Base-by-base conservation (phyloP, 2,113 vertebrate genomes). In the Chelonoidis abingdonii region DNA sequence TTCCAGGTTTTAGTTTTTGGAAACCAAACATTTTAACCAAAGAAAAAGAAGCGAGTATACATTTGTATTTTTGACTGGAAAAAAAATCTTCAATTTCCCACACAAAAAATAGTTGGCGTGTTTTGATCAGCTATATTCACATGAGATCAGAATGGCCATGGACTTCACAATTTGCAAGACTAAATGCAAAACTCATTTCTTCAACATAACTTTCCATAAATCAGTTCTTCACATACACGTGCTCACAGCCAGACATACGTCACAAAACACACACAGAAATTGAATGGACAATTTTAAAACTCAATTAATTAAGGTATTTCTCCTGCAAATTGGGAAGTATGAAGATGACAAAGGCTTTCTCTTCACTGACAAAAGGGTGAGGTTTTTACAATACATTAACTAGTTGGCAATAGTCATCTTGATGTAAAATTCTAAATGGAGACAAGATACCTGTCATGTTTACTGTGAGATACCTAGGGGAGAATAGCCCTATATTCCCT, bases 161-260 rank as follows among this genome's bases (percentile, higher is more conserved):
- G 59, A 35, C 80, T 93, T 83, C 76, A 35, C 24, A 10, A 14
- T 53, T 84, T 89, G 59, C 79, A 89, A 69, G 89, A 80, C n/a
- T 22, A 90, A 35, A 22, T 16, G 54, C 0, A 27, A 10, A 92
- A 86, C 4, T 38, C 92, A 2, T 76, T 19, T 57, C 53, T 82
- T 76, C 16, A 80, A 10, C 78, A 19, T 80, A 5, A 1, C 14
- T 83, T 86, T 29, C 6, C 3, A 83, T 44, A 27, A 41, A 53
- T 2, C 3, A 0, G 29, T 88, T 89, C 79, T 88, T 80, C 38
- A 53, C 38, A 38, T 24, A 11, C 22, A 24, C 21, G 25, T 41
- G 69, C 38, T 38, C 16, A 41, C n/a, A 75, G 21, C 2, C 38
- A 75, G 69, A 41, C 8, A 38, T 38, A n/a, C 35, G 4, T n/a